Base-by-base conservation (phyloP, 2,797 vertebrate genomes). In the Mormyrus hasselquistii region DNA sequence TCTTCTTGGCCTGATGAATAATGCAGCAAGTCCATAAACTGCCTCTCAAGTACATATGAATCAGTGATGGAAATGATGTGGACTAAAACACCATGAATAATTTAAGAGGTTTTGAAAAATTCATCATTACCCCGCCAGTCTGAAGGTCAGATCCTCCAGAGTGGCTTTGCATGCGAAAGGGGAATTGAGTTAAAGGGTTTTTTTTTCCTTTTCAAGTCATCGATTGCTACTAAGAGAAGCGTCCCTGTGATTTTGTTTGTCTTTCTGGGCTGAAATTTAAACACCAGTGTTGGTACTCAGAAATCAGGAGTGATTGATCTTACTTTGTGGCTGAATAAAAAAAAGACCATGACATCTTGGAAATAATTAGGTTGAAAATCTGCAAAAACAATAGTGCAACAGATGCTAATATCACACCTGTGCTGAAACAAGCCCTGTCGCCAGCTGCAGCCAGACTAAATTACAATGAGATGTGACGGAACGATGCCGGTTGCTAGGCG, bases 11-110 rank as follows among this genome's bases (percentile, higher is more conserved):
- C 95, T 95, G 94, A 97, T 97, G 96, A 98, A 97, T 98, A 97
- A 98, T 97, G 97, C 93, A 97, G 94, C 91, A 95, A 94, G 92
- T 96, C 96, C 95, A 97, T 96, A 96, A 96, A 95, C 95, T 95
- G 93, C 91, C 94, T 94, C 93, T 93, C 94, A 95, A 96, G 95
- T 95, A 92, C 93, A 95, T 94, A 94, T 88, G 50, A 65, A 87
- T 59, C 84, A 82, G 90, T 50, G 89, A 93, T 92, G 92, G 95
- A 96, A 97, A 96, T 96, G 96, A 96, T 96, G 95, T 93, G 91
- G 95, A 96, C 96, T 96, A 97, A 96, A 97, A 96, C 93, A 91
- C 94, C 94, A 97, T 98, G 96, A 98, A 99, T 98, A 97, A 97
- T 97, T 97, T 94, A 98, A 96, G 93, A 96, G 96, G 92, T 96